phyloP scores from a whole-genome alignment of 1,140 invertebrate genomes.

The Zaprionus tsacasi region DNA sequence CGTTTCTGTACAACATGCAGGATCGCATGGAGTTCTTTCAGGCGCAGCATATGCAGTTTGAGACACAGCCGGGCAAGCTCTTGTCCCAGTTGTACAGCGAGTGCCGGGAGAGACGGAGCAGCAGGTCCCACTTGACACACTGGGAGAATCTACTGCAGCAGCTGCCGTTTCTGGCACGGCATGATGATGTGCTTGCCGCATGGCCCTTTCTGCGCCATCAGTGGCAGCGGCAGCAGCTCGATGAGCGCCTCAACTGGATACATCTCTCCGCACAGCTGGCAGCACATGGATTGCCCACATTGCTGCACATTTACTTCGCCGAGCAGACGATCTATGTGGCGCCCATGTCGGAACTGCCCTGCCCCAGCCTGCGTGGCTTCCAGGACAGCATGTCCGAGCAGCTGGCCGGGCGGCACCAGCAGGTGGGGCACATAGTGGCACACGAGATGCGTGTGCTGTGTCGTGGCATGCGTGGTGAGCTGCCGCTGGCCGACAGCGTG shows the following conservation, averaged over 20 bases:
- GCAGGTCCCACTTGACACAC: neutral
- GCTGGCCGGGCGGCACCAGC: slow-evolving; percentile 39
- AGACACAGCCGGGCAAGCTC: slow-evolving; percentile 52
- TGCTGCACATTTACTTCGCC: slow-evolving; percentile 74
- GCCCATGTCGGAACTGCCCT: slow-evolving; percentile 55
- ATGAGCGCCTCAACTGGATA: slow-evolving; percentile 63
- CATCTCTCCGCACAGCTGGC: slow-evolving; percentile 64
- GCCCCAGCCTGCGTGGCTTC: slow-evolving; percentile 43
- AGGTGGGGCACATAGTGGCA: slow-evolving; percentile 55
- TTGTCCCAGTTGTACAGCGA: slow-evolving; percentile 58
- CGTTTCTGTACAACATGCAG: slow-evolving; percentile 71
- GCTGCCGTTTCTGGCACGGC: slow-evolving; percentile 52
- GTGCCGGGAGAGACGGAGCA: slow-evolving; percentile 41
- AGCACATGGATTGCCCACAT: slow-evolving; percentile 63
- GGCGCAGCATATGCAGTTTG: slow-evolving; percentile 48
- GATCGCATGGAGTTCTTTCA: slow-evolving; percentile 74
- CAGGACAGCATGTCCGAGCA: slow-evolving; percentile 33
- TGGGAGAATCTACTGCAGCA: slow-evolving; percentile 56
- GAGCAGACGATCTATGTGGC: slow-evolving; percentile 65
- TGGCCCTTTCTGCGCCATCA: slow-evolving; percentile 70
- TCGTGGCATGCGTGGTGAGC: slow-evolving; percentile 63
- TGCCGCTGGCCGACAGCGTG: slow-evolving; percentile 39
- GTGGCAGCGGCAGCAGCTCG: slow-evolving; percentile 52
- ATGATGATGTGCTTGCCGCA: slow-evolving; percentile 24
- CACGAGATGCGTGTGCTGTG: slow-evolving; percentile 68